Conservation (phyloP, 2,888 invertebrate genomes). For the Lamellibrachia satsuma region DNA sequence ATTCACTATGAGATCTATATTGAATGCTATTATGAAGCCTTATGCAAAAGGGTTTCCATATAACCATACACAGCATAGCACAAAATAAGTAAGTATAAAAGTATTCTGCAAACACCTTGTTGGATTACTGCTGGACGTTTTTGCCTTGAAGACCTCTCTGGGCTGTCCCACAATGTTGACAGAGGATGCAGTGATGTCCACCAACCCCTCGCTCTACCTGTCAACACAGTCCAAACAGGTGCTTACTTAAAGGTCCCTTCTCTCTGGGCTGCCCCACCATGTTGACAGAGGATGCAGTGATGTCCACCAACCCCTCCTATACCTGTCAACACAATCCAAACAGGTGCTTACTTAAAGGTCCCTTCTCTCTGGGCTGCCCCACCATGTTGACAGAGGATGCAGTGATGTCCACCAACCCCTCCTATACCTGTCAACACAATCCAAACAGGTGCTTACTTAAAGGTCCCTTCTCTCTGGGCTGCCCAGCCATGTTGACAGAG, state of each 20-base stretch:
- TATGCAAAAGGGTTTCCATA: not conserved
- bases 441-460: too few species aligned
- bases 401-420: too few species aligned
- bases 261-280: too few species aligned
- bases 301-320: too few species aligned
- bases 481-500: too few species aligned
- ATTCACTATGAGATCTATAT: not conserved
- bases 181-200: slow-evolving; percentile 59
- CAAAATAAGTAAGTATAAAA: not conserved
- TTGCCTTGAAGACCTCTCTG: slow-evolving; percentile 52
- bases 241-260: not conserved
- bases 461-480: too few species aligned
- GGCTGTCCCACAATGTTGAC: slow-evolving; percentile 56
- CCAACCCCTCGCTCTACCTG: slow-evolving; percentile 61
- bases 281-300: too few species aligned
- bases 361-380: too few species aligned
- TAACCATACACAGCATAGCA: not conserved
- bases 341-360: too few species aligned
- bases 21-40: not conserved
- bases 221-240: slow-evolving; percentile 42
- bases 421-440: too few species aligned
- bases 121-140: slow-evolving; percentile 50
- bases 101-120: slow-evolving; percentile 47
- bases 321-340: too few species aligned
- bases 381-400: too few species aligned